Conservation (phyloP, 2,888 invertebrate species). For the Drosophila lutescens region DNA sequence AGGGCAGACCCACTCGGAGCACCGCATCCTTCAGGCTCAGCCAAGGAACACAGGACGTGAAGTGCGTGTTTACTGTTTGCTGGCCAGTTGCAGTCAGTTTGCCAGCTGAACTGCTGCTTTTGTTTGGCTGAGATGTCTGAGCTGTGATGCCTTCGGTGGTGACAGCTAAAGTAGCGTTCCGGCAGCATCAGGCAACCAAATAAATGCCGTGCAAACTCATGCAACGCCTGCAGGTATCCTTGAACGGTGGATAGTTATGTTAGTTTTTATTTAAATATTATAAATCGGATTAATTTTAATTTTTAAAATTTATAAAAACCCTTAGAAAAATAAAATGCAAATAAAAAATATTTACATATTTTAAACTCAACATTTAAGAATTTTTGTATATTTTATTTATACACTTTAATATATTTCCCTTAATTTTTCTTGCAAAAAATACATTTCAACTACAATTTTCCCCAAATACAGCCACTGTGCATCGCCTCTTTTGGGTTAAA, state of each 20-base stretch:
- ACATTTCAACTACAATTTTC: background rate
- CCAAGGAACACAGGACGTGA: slow-evolving; percentile 11
- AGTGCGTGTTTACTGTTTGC: slow-evolving; percentile 11
- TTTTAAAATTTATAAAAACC: no score
- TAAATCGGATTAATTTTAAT: no score
- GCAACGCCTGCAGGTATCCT: slow-evolving; percentile 2
- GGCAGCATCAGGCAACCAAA: slow-evolving; percentile 51
- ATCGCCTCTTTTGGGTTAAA: slow-evolving; percentile 25
- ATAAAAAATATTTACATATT: no score
- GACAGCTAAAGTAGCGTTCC: slow-evolving; percentile 60
- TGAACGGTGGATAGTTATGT: background rate
- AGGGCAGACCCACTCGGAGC: slow-evolving; percentile 11
- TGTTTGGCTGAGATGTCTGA: slow-evolving; percentile 21
- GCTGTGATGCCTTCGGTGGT: slow-evolving; percentile 49
- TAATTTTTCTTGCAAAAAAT: background rate
- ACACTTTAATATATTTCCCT: no score
- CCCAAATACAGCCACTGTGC: background rate
- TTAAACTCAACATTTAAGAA: no score
- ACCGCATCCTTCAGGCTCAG: slow-evolving; percentile 3
- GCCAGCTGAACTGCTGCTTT: slow-evolving; percentile 14
- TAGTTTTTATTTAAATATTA: background rate
- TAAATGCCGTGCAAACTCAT: slow-evolving; percentile 58
- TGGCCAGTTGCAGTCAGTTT: slow-evolving; percentile 25
- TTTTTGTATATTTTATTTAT: no score
- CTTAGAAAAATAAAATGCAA: no score